A percentile compares a stretch with the other conserved stretches of the same genome.
Evolutionary conservation across 2,113 vertebrate genomes (phyloP).

Genomic region (Thinocorus orbignyianus): DNA sequence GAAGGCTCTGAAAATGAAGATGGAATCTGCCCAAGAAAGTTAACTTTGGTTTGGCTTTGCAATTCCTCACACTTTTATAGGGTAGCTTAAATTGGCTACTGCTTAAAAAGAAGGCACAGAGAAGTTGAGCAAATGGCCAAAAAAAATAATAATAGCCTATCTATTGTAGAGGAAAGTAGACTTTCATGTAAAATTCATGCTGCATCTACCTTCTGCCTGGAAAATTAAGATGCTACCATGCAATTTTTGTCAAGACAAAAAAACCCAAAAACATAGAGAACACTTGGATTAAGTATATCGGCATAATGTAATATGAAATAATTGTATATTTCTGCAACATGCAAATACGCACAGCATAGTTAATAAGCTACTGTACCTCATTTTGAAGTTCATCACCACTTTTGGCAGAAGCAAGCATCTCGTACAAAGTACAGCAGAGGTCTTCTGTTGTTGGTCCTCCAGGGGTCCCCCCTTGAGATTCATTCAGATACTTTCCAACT

Average conservation of each 20-base stretch:
- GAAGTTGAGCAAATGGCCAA: neutral
- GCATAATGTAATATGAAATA: neutral
- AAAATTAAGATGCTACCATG: neutral
- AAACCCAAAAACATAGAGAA: neutral
- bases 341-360: neutral
- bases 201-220: neutral
- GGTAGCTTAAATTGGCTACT: neutral
- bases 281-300: neutral
- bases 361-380: slow-evolving; percentile 80
- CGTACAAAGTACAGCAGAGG: slow-evolving; percentile 92
- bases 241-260: neutral
- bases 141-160: neutral
- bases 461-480: slow-evolving; percentile 78
- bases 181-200: neutral
- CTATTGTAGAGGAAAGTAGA: neutral
- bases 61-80: neutral
- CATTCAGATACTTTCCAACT: slow-evolving; percentile 88
- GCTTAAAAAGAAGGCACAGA: neutral
- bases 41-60: neutral
- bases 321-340: neutral
- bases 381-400: slow-evolving; percentile 96
- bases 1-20: neutral
- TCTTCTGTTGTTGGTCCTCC: slow-evolving; percentile 88
- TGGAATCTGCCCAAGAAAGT: neutral
- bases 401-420: slow-evolving; percentile 91